Base-by-base conservation (phyloP, 2,888 invertebrate species). In the Deilephila porcellus region DNA sequence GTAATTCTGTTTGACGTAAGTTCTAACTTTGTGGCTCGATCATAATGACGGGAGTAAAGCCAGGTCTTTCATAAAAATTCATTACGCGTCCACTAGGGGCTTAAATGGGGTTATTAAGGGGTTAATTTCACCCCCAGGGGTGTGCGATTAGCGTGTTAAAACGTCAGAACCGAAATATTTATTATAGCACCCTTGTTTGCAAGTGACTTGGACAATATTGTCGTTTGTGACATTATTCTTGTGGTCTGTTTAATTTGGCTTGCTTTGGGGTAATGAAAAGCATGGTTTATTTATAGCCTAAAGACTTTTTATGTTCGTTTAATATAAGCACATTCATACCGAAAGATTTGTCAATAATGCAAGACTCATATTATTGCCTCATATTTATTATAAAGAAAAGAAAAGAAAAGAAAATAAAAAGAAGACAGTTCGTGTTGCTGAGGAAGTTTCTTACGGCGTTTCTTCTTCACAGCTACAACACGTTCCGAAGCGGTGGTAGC, bases 51-150 rank as follows among this genome's bases (percentile, higher is more conserved):
- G 34, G 34, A 25, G 20, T 25, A 20, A 67, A 67, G 45, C 52
- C 25, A 25, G 52, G 45, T 19, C n/a, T 37, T 67, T 67, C 52
- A 67, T 25, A 67, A 67, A 67, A 67, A 67, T 29, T 67, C 45
- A 67, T 67, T 25, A 67, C 25, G 8, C 45, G 19, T 5, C 67
- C 67, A 52, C 67, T 52, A 17, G 52, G 25, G 67, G 45, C 45
- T 37, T 45, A 56, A 17, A 3, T 37, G n/a, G 67, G 4, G 25
- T 14, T 37, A 45, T 32, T 62, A 32, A 34, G 32, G 63, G 45
- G 64, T 67, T 45, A 67, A 67, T 52, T 45, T 7, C 67, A 52
- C 67, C 67, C 25, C 25, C 0, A 17, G 17, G 45, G 64, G 20
- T 7, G n/a, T n/a, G 1, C 67, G 67, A 45, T 67, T 67, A 67